Evolutionary conservation across 1,140 invertebrate genomes (phyloP).

Genomic region (Belonocnema kinseyi): DNA sequence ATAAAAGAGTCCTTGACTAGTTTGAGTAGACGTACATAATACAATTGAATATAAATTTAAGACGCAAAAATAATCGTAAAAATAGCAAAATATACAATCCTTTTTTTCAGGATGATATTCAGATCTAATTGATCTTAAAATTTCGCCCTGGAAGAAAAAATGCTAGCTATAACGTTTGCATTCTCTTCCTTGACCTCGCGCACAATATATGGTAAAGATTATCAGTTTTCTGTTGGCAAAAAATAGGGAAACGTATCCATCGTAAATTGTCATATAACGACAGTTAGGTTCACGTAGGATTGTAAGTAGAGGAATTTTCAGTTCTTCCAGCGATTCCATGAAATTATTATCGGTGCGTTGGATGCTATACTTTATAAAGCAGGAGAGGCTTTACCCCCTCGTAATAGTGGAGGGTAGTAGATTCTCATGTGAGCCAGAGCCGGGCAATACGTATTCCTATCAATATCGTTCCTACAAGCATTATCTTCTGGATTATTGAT

Average conservation of each 20-base stretch:
- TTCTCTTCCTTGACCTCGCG: not conserved
- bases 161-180: not conserved
- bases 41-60: too few species aligned
- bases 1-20: too few species aligned
- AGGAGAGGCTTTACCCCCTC: conserved; percentile 46
- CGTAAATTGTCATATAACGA: not conserved
- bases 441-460: conserved; percentile 49
- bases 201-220: conserved; percentile 7
- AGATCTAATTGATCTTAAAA: not conserved
- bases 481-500: conserved; percentile 60
- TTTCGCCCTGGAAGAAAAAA: not conserved
- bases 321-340: conserved; percentile 39
- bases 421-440: conserved; percentile 51
- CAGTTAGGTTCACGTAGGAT: not conserved
- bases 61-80: too few species aligned
- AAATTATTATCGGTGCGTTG: conserved; percentile 49
- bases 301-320: conserved; percentile 38
- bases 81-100: too few species aligned
- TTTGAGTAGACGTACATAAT: too few species aligned
- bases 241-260: not conserved
- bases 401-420: conserved; percentile 39
- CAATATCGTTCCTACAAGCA: conserved; percentile 42
- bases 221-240: not conserved
- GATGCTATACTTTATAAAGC: conserved; percentile 51
- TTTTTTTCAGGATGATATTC: not conserved